Evolutionary conservation across 2,113 vertebrate species (phyloP).

Genomic region (Leptocoma aspasia): DNA sequence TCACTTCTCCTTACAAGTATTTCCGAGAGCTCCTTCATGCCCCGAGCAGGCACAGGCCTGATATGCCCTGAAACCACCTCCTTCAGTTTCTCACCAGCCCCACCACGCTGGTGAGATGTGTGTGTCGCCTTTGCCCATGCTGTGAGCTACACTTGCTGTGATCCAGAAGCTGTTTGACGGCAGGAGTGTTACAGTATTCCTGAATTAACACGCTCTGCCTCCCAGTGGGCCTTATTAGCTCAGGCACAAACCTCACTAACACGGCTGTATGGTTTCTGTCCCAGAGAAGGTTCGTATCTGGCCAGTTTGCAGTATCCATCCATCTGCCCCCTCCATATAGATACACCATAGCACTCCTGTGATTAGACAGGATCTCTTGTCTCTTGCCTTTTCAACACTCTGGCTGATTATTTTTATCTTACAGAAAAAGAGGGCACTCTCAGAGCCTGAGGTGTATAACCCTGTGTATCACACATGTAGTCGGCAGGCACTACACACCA

Average conservation of each 20-base stretch:
- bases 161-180: slow-evolving; percentile 44
- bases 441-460: background rate
- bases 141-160: background rate
- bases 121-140: background rate
- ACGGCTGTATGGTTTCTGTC: slow-evolving; percentile 26
- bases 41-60: background rate
- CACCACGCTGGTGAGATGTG: background rate
- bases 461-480: background rate
- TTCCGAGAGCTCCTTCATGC: background rate
- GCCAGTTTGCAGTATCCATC: slow-evolving; percentile 30
- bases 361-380: background rate
- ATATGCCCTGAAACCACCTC: background rate
- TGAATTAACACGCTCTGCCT: slow-evolving; percentile 42
- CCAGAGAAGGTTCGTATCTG: background rate
- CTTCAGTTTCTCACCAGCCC: background rate
- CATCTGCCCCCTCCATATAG: slow-evolving; percentile 10
- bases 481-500: background rate
- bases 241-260: slow-evolving; percentile 41
- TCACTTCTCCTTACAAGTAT: background rate
- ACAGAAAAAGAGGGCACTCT: background rate
- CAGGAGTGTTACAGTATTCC: background rate
- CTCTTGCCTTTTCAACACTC: background rate
- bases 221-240: slow-evolving; percentile 60
- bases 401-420: background rate
- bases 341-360: background rate